phyloP scores from a whole-genome alignment of 2,797 vertebrate species.

The Glyptemys insculpta region DNA sequence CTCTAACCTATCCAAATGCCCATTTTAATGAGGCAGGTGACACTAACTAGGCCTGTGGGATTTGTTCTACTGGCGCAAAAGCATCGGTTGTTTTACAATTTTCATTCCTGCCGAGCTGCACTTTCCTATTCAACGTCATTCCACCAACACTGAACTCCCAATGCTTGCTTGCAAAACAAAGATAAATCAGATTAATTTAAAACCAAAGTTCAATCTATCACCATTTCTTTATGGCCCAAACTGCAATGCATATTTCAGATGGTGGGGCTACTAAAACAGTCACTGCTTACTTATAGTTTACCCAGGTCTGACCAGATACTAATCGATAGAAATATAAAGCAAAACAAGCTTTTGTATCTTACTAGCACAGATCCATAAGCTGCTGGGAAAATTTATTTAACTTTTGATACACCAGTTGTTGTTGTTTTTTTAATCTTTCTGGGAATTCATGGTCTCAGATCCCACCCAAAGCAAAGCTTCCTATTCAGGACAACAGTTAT shows the following conservation, averaged over 20 bases:
- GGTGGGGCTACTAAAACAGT: not conserved
- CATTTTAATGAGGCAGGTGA: not conserved
- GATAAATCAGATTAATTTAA: not conserved
- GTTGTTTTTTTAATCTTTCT: not conserved
- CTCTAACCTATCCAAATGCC: not conserved
- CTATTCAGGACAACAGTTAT: not conserved
- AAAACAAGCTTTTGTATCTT: not conserved
- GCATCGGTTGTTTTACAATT: not conserved
- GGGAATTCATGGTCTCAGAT: not conserved
- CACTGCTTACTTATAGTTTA: not conserved
- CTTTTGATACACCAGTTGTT: not conserved
- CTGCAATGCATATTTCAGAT: not conserved
- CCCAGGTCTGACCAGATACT: not conserved
- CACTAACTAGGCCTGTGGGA: not conserved
- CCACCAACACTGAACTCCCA: not conserved
- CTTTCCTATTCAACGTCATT: not conserved
- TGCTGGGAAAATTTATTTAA: not conserved
- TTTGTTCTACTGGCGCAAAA: not conserved
- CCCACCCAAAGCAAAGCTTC: not conserved
- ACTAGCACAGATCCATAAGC: not conserved
- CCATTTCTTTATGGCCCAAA: not conserved
- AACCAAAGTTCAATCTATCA: not conserved
- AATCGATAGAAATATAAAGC: not conserved
- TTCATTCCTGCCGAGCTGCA: not conserved
- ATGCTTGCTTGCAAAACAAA: not conserved